Evolutionary conservation across 2,113 vertebrate genomes (phyloP).

Genomic region (Datnioides undecimradiatus): DNA sequence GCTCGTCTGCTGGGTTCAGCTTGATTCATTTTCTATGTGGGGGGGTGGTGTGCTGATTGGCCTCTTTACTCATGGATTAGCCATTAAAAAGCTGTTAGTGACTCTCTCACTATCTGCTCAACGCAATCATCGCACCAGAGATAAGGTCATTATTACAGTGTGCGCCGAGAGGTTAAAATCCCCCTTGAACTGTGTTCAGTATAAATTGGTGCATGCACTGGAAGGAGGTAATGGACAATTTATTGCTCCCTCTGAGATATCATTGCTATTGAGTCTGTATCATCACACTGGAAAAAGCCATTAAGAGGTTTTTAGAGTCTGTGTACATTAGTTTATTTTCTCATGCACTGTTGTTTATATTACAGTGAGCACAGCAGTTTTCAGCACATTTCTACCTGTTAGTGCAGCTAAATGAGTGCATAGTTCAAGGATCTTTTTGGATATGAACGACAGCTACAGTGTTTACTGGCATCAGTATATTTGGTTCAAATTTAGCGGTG

Average conservation of each 20-base stretch:
- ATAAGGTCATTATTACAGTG: conserved; percentile 81
- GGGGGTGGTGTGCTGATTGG: conserved; percentile 77
- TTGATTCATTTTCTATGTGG: conserved; percentile 78
- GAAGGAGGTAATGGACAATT: conserved; percentile 76
- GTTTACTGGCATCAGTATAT: conserved; percentile 49
- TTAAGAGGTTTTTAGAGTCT: conserved; percentile 60
- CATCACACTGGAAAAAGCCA: conserved; percentile 56
- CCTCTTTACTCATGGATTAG: conserved; percentile 84
- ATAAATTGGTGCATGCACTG: conserved; percentile 69
- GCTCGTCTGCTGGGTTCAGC: conserved; percentile 61
- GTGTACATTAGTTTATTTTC: conserved; percentile 40
- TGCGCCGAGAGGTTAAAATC: conserved; percentile 75
- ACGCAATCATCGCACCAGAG: conserved; percentile 75
- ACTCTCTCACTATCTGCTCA: conserved; percentile 74
- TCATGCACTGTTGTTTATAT: conserved; percentile 41
- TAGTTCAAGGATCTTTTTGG: conserved; percentile 54
- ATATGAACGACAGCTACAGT: conserved; percentile 40
- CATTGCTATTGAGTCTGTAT: conserved; percentile 56
- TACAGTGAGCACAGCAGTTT: conserved; percentile 3
- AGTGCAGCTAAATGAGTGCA: conserved; percentile 33
- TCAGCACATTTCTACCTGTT: conserved; percentile 44
- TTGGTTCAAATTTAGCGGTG: conserved; percentile 60
- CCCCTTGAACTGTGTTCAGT: conserved; percentile 73
- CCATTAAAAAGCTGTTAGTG: conserved; percentile 85
- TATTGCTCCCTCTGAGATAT: conserved; percentile 72